Percentiles rank a stretch among this genome's conserved stretches.
phyloP scores from a whole-genome alignment of 2,888 invertebrate species.

The Listrodromus nycthemerus region DNA sequence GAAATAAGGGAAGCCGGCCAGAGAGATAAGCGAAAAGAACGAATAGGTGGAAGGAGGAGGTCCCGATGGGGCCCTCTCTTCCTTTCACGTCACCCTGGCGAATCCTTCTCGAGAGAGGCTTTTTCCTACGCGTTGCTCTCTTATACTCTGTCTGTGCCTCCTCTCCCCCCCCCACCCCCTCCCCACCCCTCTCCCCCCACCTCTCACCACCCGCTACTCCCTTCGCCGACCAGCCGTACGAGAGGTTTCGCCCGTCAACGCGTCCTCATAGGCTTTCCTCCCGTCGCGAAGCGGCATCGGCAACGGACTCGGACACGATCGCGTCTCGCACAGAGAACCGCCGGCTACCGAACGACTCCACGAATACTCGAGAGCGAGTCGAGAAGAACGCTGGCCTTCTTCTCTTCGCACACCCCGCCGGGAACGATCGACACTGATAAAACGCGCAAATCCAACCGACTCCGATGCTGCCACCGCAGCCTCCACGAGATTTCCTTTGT shows the following conservation, averaged over 20 bases:
- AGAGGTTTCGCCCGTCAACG: conserved; percentile 39
- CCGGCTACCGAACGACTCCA: background rate
- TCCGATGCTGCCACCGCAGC: conserved; percentile 50
- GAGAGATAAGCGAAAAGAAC: conserved; percentile 73
- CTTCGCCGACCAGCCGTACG: background rate
- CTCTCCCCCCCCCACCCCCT: background rate
- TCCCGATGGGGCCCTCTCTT: conserved; percentile 72
- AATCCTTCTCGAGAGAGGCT: conserved; percentile 45
- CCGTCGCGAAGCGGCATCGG: conserved; percentile 34
- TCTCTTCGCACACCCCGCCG: conserved; percentile 45
- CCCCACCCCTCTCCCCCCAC: background rate
- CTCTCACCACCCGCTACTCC: background rate
- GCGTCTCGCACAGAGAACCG: conserved; percentile 7
- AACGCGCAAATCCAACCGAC: conserved; percentile 77
- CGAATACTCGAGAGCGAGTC: background rate
- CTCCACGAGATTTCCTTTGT: conserved; percentile 39
- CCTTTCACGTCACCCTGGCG: conserved; percentile 75
- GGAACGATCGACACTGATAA: conserved; percentile 86
- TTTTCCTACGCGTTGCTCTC: conserved; percentile 52
- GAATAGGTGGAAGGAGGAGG: conserved; percentile 53
- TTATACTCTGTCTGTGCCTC: conserved; percentile 34
- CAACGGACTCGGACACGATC: conserved; percentile 9
- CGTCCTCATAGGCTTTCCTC: conserved; percentile 56
- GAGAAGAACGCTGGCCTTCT: conserved; percentile 16
- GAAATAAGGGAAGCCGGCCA: conserved; percentile 77